These are phyloP conservation scores for Ptychobarbus kaznakovi DNA, from an alignment of 2,797 vertebrate genomes.

Conservation along the genomic window DNA sequence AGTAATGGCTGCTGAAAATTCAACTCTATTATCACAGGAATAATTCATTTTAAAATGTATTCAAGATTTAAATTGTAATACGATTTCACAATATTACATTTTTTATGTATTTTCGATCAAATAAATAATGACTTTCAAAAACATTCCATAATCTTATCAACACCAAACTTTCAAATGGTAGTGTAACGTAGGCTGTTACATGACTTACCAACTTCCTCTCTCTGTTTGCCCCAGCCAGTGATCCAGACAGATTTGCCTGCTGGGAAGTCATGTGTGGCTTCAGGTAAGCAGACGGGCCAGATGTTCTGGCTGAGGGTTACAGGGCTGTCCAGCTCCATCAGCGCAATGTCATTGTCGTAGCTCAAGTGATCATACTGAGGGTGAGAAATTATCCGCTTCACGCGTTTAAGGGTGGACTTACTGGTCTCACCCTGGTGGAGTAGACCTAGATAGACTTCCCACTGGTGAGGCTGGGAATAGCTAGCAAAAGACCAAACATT, in stretches of 20 bases:
- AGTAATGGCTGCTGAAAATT: background rate
- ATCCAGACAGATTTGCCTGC: constrained; percentile 85
- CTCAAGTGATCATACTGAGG: constrained; percentile 79
- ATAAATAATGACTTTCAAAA: background rate
- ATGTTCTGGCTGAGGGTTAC: constrained; percentile 76
- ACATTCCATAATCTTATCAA: background rate
- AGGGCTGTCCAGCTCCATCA: constrained; percentile 86
- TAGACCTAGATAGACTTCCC: constrained; percentile 89
- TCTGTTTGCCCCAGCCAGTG: constrained; percentile 90
- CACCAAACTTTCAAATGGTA: background rate
- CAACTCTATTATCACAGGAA: background rate
- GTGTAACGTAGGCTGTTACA: background rate
- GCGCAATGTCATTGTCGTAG: constrained; percentile 88
- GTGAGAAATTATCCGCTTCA: constrained; percentile 84
- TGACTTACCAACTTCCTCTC: constrained; percentile 82
- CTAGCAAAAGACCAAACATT: constrained; percentile 67
- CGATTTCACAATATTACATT: background rate
- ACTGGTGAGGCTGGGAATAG: constrained; percentile 76
- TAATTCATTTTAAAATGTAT: background rate
- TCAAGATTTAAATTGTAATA: background rate
- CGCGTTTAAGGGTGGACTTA: constrained; percentile 62
- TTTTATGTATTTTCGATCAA: background rate
- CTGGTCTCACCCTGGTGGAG: constrained; percentile 73
- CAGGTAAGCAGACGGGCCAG: constrained; percentile 89
- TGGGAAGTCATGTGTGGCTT: constrained; percentile 79